phyloP scores from a whole-genome alignment of 2,888 invertebrate genomes.

The Netelia inedita region DNA sequence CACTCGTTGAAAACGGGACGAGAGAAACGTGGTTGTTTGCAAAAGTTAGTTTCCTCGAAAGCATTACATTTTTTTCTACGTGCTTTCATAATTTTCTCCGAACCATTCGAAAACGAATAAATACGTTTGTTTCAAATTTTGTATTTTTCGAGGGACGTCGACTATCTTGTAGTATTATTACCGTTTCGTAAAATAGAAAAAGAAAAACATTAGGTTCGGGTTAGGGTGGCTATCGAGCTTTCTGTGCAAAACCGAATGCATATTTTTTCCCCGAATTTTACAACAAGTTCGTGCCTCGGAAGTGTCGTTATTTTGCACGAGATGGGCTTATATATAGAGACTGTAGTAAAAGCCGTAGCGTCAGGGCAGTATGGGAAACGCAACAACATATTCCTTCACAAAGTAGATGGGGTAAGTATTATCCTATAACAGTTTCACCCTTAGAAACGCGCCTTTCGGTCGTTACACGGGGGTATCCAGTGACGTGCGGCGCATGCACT shows the following conservation, averaged over 20 bases:
- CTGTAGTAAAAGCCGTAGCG: background rate
- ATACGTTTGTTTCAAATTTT: background rate
- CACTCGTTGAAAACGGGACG: slow-evolving; percentile 23
- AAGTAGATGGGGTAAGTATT: slow-evolving; percentile 45
- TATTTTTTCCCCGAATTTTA: background rate
- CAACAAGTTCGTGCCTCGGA: background rate
- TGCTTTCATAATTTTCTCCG: background rate
- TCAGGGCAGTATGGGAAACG: background rate
- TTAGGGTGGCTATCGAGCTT: background rate
- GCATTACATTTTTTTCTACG: slow-evolving; percentile 7
- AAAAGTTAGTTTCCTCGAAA: background rate
- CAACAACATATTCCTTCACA: slow-evolving; percentile 46
- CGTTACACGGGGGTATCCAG: slow-evolving; percentile 33
- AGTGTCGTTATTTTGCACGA: slow-evolving; percentile 21
- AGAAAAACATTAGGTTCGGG: too few relatives aligned
- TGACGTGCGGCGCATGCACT: slow-evolving; percentile 41
- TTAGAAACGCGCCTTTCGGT: slow-evolving; percentile 33
- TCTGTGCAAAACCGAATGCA: background rate
- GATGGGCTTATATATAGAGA: slow-evolving; percentile 3
- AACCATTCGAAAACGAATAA: background rate
- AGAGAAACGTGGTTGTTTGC: background rate
- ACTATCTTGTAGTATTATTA: too few relatives aligned
- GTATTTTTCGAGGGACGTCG: background rate
- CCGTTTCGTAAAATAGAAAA: too few relatives aligned
- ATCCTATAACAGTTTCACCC: slow-evolving; percentile 30